These are phyloP conservation scores for Oncorhynchus gorbuscha DNA, from an alignment of 2,113 vertebrate genomes.

Conservation along the genomic window DNA sequence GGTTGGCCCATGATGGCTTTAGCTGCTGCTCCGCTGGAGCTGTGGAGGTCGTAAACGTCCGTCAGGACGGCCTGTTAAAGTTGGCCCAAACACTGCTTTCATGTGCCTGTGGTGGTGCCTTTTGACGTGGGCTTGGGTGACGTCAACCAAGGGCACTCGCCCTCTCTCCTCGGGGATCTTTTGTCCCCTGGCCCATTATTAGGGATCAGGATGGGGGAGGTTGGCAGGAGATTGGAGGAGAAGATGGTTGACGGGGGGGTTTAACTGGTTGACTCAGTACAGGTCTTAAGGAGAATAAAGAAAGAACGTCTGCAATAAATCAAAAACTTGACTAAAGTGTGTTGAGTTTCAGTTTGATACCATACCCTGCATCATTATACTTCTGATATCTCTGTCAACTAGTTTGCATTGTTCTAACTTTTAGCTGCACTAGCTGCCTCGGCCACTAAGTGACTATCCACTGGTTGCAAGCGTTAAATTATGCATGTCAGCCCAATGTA, in stretches of 20 bases:
- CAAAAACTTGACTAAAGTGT: not conserved
- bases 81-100: slow-evolving; percentile 22
- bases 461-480: slow-evolving; percentile 15
- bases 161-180: not conserved
- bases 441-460: not conserved
- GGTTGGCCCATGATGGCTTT: slow-evolving; percentile 37
- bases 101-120: slow-evolving; percentile 11
- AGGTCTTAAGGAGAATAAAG: not conserved
- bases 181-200: slow-evolving; percentile 7
- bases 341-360: not conserved
- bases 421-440: not conserved
- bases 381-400: too few relatives aligned
- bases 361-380: too few relatives aligned
- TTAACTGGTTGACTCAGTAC: not conserved
- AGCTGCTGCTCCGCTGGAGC: slow-evolving; percentile 34
- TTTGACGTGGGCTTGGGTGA: slow-evolving; percentile 19
- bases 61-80: slow-evolving; percentile 32
- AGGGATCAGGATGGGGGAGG: not conserved
- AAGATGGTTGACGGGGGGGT: not conserved
- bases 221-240: not conserved
- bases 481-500: slow-evolving; percentile 14
- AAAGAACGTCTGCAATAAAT: not conserved
- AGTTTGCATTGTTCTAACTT: too few relatives aligned
- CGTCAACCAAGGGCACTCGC: slow-evolving; percentile 1
- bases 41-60: slow-evolving; percentile 37